Evolutionary conservation across 23 tunicate genomes (phyloP), one percentile per base, ranked within the genome.

Genomic region (Trididemnum miniatum): DNA sequence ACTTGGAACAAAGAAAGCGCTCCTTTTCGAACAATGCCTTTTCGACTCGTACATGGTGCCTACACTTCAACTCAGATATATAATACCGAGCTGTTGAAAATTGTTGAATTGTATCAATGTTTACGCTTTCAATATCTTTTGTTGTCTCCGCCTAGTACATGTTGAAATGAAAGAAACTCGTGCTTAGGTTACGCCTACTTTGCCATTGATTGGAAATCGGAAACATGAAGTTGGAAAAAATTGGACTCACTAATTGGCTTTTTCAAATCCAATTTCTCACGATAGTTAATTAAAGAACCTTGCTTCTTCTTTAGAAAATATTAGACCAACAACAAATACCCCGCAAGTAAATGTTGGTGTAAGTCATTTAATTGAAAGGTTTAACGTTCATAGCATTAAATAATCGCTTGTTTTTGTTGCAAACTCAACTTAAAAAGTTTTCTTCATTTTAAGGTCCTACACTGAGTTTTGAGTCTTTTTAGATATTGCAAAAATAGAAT

Each of bases 81-180:
- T 7, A 4, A 63, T 15, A 4, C n/a, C 7, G 25, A 20, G n/a
- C 69, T 5, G 4, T n/a, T 24, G n/a, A 5, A 63, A 18, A n/a
- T 15, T 26, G 76, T 29, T 34, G 2, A 7, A 69, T 69, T 69
- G 76, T 69, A 69, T 69, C 76, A 69, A 34, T 69, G 76, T 69
- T 69, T 18, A 69, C 40, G n/a, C 76, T 69, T 69, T 69, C 76
- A 69, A 69, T 69, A 7, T 69, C 76, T 34, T 31, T 69, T 69
- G 76, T 69, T 69, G 76, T 69, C 76, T 34, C 38, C 76, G 76
- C 76, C 76, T 69, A 69, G 76, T 7, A 69, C 76, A 69, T 69
- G 76, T 18, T 2, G 4, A 29, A 3, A 7, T 29, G 76, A 69
- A 69, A 31, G 76, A 12, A 31, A 33, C 39, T 69, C 39, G 76